phyloP scores from a whole-genome alignment of 2,888 invertebrate genomes.

The Oligia strigilis region DNA sequence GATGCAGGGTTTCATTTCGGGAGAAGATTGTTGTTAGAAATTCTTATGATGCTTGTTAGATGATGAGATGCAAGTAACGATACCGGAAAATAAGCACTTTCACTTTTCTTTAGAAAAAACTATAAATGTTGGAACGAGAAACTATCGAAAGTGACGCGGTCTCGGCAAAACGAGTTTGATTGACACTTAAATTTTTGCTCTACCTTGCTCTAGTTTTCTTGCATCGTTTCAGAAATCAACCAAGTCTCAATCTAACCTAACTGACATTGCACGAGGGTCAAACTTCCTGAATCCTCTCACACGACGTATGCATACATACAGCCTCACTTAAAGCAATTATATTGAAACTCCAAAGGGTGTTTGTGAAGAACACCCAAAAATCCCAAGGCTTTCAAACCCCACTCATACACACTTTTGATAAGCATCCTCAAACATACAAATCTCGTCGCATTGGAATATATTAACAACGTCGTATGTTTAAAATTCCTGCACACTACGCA shows the following conservation, averaged over 20 bases:
- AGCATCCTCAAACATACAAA: conserved; percentile 65
- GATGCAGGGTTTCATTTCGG: conserved; percentile 16
- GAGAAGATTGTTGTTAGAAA: conserved; percentile 38
- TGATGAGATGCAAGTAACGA: neutral
- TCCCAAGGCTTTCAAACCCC: conserved; percentile 62
- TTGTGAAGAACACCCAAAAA: conserved; percentile 49
- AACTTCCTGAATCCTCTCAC: conserved; percentile 2
- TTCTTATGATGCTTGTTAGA: conserved; percentile 19
- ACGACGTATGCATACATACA: conserved; percentile 1
- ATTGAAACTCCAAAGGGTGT: conserved; percentile 27
- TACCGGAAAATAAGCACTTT: neutral
- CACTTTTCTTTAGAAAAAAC: neutral
- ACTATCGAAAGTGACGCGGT: neutral
- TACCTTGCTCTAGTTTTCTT: neutral
- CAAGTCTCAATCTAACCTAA: neutral
- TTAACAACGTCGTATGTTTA: conserved; percentile 77
- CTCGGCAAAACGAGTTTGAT: neutral
- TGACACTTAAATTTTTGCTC: neutral
- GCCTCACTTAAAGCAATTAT: conserved; percentile 28
- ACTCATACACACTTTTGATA: conserved; percentile 62
- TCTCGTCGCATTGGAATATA: conserved; percentile 70
- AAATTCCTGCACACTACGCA: conserved; percentile 81
- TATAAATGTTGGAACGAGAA: neutral
- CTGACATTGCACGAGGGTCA: neutral
- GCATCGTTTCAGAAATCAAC: neutral